Evolutionary conservation across 2,797 vertebrate species (phyloP).

Genomic region (Squalus acanthias): DNA sequence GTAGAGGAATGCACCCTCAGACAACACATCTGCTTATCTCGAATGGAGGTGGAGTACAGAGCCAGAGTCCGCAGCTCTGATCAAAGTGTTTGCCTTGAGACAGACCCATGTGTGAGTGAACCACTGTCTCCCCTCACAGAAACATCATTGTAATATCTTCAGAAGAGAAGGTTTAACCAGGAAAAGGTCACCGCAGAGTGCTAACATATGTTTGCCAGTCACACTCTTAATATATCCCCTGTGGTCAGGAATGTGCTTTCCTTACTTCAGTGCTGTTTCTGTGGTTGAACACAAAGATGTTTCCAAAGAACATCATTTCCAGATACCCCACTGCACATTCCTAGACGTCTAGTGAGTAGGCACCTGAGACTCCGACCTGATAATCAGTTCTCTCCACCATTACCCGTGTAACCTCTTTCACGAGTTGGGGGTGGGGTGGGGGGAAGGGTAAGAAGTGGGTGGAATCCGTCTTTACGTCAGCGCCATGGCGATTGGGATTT

Average conservation of each 20-base stretch:
- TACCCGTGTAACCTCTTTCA: background rate
- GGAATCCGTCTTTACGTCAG: background rate
- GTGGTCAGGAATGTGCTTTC: constrained; percentile 22
- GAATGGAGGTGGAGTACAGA: background rate
- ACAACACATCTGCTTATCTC: background rate
- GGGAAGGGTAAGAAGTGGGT: background rate
- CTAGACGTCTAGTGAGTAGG: background rate
- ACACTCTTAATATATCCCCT: constrained; percentile 30
- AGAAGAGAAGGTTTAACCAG: constrained; percentile 20
- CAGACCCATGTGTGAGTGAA: background rate
- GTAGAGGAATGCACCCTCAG: background rate
- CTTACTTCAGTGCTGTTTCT: background rate
- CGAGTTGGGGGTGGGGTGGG: background rate
- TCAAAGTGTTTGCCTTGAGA: background rate
- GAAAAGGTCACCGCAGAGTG: constrained; percentile 21
- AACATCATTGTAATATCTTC: constrained; percentile 10
- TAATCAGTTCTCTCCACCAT: background rate
- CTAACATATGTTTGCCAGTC: constrained; percentile 32
- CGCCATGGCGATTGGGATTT: background rate
- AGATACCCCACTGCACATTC: background rate
- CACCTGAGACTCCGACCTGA: background rate
- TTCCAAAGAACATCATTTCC: background rate
- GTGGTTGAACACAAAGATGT: background rate
- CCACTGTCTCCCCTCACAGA: constrained; percentile 11
- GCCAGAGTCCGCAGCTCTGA: background rate